These are phyloP conservation scores for Callyntrura sp. DNA, from an alignment of 2,888 invertebrate genomes.

Conservation along the genomic window DNA sequence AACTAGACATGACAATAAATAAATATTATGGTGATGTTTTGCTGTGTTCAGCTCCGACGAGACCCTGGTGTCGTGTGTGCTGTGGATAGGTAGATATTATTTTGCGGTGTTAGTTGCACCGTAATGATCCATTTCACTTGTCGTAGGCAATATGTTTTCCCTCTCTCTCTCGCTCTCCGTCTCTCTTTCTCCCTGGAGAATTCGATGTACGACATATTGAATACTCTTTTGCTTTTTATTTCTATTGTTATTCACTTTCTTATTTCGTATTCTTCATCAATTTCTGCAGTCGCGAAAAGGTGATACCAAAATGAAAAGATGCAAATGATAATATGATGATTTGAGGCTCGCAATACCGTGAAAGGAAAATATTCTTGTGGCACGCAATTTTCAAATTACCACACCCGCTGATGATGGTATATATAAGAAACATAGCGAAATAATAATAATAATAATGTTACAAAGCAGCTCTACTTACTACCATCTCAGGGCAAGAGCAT, in stretches of 20 bases:
- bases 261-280: not conserved
- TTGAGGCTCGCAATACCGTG: not conserved
- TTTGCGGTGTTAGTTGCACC: not conserved
- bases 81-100: too few relatives aligned
- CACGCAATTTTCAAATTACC: slow-evolving; percentile 77
- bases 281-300: not conserved
- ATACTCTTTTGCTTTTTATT: not conserved
- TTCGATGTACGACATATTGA: slow-evolving; percentile 18
- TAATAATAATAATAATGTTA: too few relatives aligned
- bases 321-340: slow-evolving; percentile 56
- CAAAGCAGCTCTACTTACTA: too few relatives aligned
- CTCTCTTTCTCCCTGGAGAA: not conserved
- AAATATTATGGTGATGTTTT: slow-evolving; percentile 16
- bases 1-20: slow-evolving; percentile 18
- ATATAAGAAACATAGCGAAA: not conserved
- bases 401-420: slow-evolving; percentile 59
- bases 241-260: not conserved
- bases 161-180: too few relatives aligned
- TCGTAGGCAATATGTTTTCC: slow-evolving; percentile 34
- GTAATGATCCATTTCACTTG: slow-evolving; percentile 47
- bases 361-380: slow-evolving; percentile 55
- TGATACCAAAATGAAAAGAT: slow-evolving; percentile 37
- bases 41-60: not conserved
- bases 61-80: too few relatives aligned
- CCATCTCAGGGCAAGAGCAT: too few relatives aligned